phyloP scores from a whole-genome alignment of 2,888 invertebrate species.

The Unio delphinus region DNA sequence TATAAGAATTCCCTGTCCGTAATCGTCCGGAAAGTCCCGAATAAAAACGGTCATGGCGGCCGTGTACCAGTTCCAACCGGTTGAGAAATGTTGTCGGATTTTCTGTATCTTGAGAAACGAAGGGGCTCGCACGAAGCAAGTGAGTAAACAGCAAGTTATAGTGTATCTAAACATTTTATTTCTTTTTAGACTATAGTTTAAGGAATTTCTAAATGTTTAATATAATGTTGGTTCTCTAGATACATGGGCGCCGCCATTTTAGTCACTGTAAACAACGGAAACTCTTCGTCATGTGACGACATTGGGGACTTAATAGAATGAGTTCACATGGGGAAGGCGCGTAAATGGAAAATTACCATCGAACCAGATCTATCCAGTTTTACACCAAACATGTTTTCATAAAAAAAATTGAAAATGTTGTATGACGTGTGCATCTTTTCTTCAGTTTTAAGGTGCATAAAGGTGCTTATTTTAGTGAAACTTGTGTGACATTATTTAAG shows the following conservation, averaged over 20 bases:
- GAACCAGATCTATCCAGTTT: slow-evolving; percentile 2
- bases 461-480: neutral
- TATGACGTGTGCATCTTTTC: neutral
- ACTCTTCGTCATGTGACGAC: slow-evolving; percentile 32
- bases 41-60: slow-evolving; percentile 57
- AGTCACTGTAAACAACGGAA: slow-evolving; percentile 55
- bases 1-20: slow-evolving; percentile 5
- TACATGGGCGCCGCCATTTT: slow-evolving; percentile 66
- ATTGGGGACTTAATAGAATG: slow-evolving; percentile 21
- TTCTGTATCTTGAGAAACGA: slow-evolving; percentile 11
- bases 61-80: slow-evolving; percentile 70
- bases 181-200: neutral
- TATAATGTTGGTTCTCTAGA: slow-evolving; percentile 1
- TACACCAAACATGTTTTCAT: neutral
- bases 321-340: slow-evolving; percentile 21
- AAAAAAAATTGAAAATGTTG: slow-evolving; percentile 1
- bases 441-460: too few relatives aligned
- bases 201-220: neutral
- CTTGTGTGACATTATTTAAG: neutral
- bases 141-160: neutral
- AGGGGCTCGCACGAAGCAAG: neutral
- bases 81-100: slow-evolving; percentile 54
- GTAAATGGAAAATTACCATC: slow-evolving; percentile 32
- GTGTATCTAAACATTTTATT: slow-evolving; percentile 1
- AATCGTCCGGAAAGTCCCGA: slow-evolving; percentile 55